Evolutionary conservation across 1,140 invertebrate species (phyloP).

Genomic region (Leptinotarsa undecemlineata): DNA sequence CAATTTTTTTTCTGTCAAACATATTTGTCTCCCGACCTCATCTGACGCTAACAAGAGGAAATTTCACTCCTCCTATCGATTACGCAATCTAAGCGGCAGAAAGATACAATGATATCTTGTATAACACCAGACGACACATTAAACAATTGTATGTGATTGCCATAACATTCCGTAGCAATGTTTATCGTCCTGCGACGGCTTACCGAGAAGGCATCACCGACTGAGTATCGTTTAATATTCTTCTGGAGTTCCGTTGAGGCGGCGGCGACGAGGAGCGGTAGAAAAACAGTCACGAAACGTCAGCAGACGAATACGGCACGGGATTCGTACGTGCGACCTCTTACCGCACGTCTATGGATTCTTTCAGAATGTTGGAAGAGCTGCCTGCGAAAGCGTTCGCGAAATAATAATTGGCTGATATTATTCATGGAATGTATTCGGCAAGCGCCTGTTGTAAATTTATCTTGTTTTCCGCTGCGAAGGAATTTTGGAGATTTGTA

Average conservation of each 20-base stretch:
- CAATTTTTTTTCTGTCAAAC: too few species aligned
- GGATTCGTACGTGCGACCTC: slow-evolving; percentile 4
- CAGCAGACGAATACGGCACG: neutral
- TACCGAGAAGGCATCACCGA: neutral
- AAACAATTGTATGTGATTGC: slow-evolving; percentile 8
- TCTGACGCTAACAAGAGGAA: neutral
- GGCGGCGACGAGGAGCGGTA: neutral
- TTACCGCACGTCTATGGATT: slow-evolving; percentile 2
- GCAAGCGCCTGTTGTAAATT: too few species aligned
- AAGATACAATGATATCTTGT: neutral
- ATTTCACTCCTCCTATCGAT: neutral
- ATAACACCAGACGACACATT: slow-evolving; percentile 7
- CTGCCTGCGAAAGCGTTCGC: neutral
- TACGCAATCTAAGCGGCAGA: neutral
- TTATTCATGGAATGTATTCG: too few species aligned
- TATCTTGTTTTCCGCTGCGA: too few species aligned
- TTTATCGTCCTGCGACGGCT: slow-evolving; percentile 2
- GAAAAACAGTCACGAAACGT: slow-evolving; percentile 2
- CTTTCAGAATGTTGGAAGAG: slow-evolving; percentile 2
- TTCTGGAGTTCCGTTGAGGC: neutral
- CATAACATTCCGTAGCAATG: neutral
- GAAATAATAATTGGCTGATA: too few species aligned
- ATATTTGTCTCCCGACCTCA: too few species aligned
- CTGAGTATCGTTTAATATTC: neutral
- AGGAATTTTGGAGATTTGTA: too few species aligned